Evolutionary conservation across 2,797 vertebrate genomes (phyloP).

Genomic region (Salmo trutta): DNA sequence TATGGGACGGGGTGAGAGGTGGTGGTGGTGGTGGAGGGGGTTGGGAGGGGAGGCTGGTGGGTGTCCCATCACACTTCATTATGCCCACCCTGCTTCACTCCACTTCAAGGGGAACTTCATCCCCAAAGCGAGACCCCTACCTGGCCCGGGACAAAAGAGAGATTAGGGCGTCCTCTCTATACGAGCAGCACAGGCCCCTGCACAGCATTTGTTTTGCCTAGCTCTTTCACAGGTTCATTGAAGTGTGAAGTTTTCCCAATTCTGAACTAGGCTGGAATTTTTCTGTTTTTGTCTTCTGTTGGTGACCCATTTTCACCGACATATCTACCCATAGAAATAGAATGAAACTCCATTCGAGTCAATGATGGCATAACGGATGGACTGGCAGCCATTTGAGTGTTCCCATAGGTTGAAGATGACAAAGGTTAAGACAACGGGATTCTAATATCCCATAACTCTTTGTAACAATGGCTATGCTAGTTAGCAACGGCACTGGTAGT

Average conservation of each 20-base stretch:
- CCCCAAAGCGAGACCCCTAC: constrained; percentile 18
- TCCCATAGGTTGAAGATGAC: too few species aligned
- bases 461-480: too few species aligned
- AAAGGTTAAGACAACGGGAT: too few species aligned
- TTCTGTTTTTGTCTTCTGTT: background rate
- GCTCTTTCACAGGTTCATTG: background rate
- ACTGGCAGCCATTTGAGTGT: too few species aligned
- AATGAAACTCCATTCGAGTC: too few species aligned
- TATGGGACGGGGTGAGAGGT: background rate
- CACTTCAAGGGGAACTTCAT: constrained; percentile 16
- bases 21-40: background rate
- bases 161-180: constrained; percentile 1
- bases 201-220: background rate
- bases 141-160: constrained; percentile 7
- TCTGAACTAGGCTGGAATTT: background rate
- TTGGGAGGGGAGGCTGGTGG: too few species aligned
- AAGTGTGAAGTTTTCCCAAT: background rate
- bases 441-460: too few species aligned
- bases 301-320: background rate
- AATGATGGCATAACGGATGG: too few species aligned
- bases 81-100: constrained; percentile 13
- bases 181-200: background rate
- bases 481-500: too few species aligned
- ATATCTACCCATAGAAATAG: background rate
- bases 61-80: constrained; percentile 32